These are phyloP conservation scores for Microcebus griseorufus DNA, from an alignment of 2,113 vertebrate genomes.

Conservation along the genomic window DNA sequence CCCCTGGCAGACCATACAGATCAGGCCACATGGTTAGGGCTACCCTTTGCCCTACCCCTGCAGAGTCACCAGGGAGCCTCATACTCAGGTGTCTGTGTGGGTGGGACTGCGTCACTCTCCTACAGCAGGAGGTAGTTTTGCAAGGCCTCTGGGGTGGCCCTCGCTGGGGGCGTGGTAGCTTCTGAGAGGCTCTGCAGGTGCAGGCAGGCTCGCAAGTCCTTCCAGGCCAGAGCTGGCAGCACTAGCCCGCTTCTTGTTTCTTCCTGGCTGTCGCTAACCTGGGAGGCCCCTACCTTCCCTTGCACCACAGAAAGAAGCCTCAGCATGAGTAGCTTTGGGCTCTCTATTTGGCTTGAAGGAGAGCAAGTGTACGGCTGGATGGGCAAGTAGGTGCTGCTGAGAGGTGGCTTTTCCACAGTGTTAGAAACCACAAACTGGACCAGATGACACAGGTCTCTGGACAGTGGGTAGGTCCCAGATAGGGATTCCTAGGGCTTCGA, in stretches of 20 bases:
- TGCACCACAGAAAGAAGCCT: neutral
- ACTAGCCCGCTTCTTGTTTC: neutral
- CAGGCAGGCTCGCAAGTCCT: neutral
- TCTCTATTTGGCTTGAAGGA: neutral
- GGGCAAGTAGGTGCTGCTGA: conserved; percentile 73
- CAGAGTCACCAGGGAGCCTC: neutral
- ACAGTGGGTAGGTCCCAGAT: conserved; percentile 84
- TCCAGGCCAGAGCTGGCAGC: neutral
- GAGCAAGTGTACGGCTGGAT: conserved; percentile 67
- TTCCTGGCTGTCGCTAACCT: neutral
- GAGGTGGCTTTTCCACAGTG: conserved; percentile 70
- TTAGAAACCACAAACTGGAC: conserved; percentile 71
- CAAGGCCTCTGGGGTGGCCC: neutral
- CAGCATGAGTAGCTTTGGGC: neutral
- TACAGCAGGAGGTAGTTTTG: neutral
- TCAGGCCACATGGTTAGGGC: neutral
- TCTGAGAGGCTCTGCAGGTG: neutral
- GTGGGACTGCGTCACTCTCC: neutral
- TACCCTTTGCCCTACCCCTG: neutral
- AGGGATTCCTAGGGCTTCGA: conserved; percentile 83
- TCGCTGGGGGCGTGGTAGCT: neutral
- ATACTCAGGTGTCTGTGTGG: neutral
- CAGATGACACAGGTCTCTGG: conserved; percentile 71
- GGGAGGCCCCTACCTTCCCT: neutral
- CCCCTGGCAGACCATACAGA: neutral